Base-by-base conservation (phyloP, 2,888 invertebrate genomes). In the Rotaria sp. region DNA sequence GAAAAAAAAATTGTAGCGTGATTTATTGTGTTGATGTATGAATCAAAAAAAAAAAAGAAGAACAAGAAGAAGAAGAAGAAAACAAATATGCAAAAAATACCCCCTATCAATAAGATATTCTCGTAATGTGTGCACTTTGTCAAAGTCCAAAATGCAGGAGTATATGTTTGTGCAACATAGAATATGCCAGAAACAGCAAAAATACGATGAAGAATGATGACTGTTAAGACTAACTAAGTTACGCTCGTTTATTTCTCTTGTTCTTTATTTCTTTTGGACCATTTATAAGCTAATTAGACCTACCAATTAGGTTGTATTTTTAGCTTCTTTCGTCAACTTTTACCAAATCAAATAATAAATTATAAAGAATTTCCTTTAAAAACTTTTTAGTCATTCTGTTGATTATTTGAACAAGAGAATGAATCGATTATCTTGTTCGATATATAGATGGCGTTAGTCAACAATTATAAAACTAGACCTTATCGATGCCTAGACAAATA, bases 191-290 rank as follows among this genome's bases (percentile, higher is more conserved):
- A 21, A 67, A 67, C 21, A 67, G 67, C 67, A 67, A 67, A 67
- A 67, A 67, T 35, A 67, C 67, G 67, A 67, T 67, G 35, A 67
- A 67, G 67, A 67, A 67, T 67, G 67, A 67, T 67, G 67, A 67
- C 67, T 67, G 67, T 67, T 67, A 67, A 67, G 67, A 67, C 67
- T 67, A 67, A 67, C 67, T 67, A 35, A 67, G 67, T 67, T 67
- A 67, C 67, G 67, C 67, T 67, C 67, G 67, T 67, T 67, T 67
- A 67, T 35, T 38, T 35, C 21, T 67, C 67, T 35, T 30, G 35
- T 67, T 67, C 67, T 67, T 35, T 67, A 67, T 18, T 67, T 67
- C 30, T 67, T 67, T 35, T 67, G 35, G 67, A 13, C 35, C 67
- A 67, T 67, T 67, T 35, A 67, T 67, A 67, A 67, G 67, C 30